Evolutionary conservation across 23 tunicate species (phyloP).

Genomic region (Styela plicata): DNA sequence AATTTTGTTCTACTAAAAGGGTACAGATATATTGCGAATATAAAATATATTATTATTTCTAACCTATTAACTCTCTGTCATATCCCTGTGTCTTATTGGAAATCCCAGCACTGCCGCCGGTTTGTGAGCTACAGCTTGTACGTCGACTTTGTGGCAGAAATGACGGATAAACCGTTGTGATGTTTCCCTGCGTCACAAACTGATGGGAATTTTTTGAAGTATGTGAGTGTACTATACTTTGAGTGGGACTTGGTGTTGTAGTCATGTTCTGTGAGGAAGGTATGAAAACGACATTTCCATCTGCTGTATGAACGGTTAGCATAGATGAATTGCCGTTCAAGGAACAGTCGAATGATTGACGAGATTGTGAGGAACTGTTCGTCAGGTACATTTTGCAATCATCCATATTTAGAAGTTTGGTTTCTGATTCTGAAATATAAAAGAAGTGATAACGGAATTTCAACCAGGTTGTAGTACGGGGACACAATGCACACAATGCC

Average conservation of each 20-base stretch:
- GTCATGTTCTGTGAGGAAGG: neutral
- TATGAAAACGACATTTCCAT: constrained; percentile 2
- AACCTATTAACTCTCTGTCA: neutral
- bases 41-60: neutral
- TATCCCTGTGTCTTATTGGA: neutral
- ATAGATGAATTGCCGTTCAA: neutral
- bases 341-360: neutral
- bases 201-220: neutral
- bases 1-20: no score
- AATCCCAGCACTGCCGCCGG: constrained; percentile 2
- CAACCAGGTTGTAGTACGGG: no score
- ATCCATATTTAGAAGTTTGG: constrained; percentile 27
- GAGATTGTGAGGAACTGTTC: neutral
- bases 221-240: neutral
- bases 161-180: constrained; percentile 24
- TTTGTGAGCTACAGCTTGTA: neutral
- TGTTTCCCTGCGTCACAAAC: neutral
- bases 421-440: constrained; percentile 5
- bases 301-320: neutral
- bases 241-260: neutral
- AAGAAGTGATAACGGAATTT: no score
- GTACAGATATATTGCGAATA: no score
- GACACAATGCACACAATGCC: no score
- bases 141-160: constrained; percentile 11
- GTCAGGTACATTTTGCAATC: constrained; percentile 4